Base-by-base conservation (phyloP, 2,797 vertebrate species). In the Tamandua tetradactyla region DNA sequence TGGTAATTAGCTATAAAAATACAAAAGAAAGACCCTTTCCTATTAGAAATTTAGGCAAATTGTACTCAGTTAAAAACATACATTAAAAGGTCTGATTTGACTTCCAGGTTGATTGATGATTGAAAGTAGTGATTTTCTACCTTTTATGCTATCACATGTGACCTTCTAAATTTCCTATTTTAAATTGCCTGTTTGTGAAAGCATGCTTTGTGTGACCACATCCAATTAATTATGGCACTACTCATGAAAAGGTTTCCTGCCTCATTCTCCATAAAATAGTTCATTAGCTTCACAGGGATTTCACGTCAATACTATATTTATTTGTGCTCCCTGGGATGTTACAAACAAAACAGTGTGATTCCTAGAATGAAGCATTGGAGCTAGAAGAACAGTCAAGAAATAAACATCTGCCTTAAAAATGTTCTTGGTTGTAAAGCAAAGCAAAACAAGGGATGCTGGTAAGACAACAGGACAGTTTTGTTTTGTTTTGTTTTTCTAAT, bases 91-190 rank as follows among this genome's bases (percentile, higher is more conserved):
- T 84, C 85, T 96, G 57, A 94, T 94, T 87, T 95, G 95, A 44
- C 55, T 55, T 44, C 44, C 93, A 83, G 72, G 95, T 81, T 91
- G 69, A 95, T 49, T 75, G 12, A 23, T 62, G 49, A 74, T 72
- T 97, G 97, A 97, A 97, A 94, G 89, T 78, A 91, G 94, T 96
- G 72, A 94, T 87, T 98, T 97, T 96, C 91, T 95, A 93, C 89
- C 68, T 95, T 86, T 81, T 37, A 76, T 85, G 84, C 69, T 82
- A 82, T 85, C 88, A 89, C 42, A 3, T 18, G 71, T 79, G 91
- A 91, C 91, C 80, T 85, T 93, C 91, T 93, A 62, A 94, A 92
- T 97, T 95, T 87, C 75, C 87, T 18, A 5, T 68, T 66, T 80
- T 80, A 96, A 97, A 96, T 94, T 96, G 89, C 92, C 92, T 92